Evolutionary conservation across 2,113 vertebrate species (phyloP).

Genomic region (Axis porcinus): DNA sequence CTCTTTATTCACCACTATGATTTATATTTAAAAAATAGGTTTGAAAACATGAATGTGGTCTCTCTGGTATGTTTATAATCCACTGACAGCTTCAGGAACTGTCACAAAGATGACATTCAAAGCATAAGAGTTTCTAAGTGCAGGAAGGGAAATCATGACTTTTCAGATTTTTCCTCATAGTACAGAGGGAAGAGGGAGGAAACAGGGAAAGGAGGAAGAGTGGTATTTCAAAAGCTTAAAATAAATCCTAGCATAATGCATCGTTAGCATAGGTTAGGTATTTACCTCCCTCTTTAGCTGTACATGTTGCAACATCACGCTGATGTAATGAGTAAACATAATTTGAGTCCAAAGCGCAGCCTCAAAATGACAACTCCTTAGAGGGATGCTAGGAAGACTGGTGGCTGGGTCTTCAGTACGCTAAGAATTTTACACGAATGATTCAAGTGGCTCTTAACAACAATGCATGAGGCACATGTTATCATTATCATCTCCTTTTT

Average conservation of each 20-base stretch:
- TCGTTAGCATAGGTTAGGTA: constrained; percentile 42
- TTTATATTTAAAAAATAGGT: background rate
- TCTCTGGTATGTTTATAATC: background rate
- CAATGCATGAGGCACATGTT: background rate
- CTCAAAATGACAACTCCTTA: background rate
- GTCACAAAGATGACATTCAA: background rate
- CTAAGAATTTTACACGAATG: background rate
- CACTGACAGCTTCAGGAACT: background rate
- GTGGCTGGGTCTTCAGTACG: background rate
- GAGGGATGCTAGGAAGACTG: background rate
- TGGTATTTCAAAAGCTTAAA: constrained; percentile 66
- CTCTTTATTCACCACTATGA: background rate
- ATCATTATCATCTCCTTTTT: background rate
- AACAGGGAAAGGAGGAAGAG: background rate
- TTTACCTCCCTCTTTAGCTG: background rate
- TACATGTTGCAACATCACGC: constrained; percentile 19
- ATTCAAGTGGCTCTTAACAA: background rate
- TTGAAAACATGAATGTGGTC: background rate
- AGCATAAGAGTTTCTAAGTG: background rate
- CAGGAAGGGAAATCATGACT: background rate
- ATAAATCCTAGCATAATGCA: constrained; percentile 49
- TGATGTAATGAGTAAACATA: constrained; percentile 28
- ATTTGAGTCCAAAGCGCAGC: background rate
- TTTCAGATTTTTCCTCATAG: background rate
- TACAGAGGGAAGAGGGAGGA: background rate